Base-by-base conservation (phyloP, 2,888 invertebrate species). In the Mechanitis mazaeus region DNA sequence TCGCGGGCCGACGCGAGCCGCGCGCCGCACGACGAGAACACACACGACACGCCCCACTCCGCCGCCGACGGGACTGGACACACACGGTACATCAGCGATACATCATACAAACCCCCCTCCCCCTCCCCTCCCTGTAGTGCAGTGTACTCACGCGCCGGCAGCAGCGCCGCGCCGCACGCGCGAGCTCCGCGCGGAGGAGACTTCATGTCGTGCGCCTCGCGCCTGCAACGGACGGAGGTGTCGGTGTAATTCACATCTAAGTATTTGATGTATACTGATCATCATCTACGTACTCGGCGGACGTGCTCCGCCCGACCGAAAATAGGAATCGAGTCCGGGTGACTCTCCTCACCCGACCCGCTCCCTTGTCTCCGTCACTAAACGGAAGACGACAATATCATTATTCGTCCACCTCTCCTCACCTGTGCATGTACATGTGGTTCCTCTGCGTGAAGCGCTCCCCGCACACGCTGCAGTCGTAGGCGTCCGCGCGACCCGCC, bases 371-470 rank as follows among this genome's bases (percentile, higher is more conserved):
- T 35, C 6, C 3, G 35, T 6, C 35, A 35, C 6, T 35, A 35
- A 35, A 35, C 2, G 4, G 35, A 6, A 35, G 35, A 35, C 35
- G 35, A 35, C 35, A 35, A 5, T 5, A 5, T 35, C 6, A 6
- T 35, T 35, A 35, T 35, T 35, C 2, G 6, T 35, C 3, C 3
- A 35, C 3, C 35, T 5, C 35, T 1, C 6, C 59, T 61, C 62
- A 87, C 87, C 87, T 83, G 75, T 90, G 90, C 61, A 75, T 75
- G 64, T 85, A 85, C 84, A 90, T 85, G 62, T 90, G 89, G 75
- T 87, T 88, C 47, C 90, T 75, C 68, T 90, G 90, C 47, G 83
- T 75, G 75, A 91, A 90, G 70, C 83, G 83, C 63, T 86, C 84
- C 1, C 87, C 87, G 74, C 90, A 91, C 3, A 85, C 76, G 54